Evolutionary conservation across 92 coral and sea anemone species (phyloP).

Genomic region (Metridium senile): DNA sequence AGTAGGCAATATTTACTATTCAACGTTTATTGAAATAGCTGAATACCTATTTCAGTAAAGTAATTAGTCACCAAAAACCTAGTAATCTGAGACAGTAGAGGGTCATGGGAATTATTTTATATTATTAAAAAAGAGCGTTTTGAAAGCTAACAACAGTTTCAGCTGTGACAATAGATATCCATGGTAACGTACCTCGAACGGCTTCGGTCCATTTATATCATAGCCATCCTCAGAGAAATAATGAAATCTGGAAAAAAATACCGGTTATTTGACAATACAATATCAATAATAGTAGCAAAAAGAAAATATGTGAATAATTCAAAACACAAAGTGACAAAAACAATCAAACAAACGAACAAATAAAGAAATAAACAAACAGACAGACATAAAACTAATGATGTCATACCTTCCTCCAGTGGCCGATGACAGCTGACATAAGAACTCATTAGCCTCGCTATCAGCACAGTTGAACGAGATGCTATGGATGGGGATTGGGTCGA

Average conservation of each 20-base stretch:
- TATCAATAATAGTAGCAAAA: background rate
- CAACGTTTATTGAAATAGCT: too few species aligned
- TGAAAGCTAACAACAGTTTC: background rate
- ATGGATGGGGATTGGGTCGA: conserved; percentile 95
- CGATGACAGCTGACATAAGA: conserved; percentile 86
- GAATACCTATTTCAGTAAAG: too few species aligned
- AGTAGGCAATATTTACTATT: too few species aligned
- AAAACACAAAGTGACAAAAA: too few species aligned
- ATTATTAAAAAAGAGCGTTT: background rate
- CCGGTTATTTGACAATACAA: background rate
- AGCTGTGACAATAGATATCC: too few species aligned
- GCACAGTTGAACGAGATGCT: conserved; percentile 99
- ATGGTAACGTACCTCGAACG: conserved; percentile 98
- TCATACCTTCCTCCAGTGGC: conserved; percentile 87
- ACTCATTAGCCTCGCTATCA: conserved; percentile 94
- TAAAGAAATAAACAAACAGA: too few species aligned
- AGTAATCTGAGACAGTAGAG: too few species aligned
- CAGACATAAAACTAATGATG: too few species aligned
- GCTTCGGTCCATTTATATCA: conserved; percentile 78
- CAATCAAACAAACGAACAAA: too few species aligned
- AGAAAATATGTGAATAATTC: too few species aligned
- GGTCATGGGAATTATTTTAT: too few species aligned
- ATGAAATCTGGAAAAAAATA: conserved; percentile 71
- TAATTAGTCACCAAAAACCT: too few species aligned
- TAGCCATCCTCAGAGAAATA: conserved; percentile 97